Evolutionary conservation across 2,888 invertebrate species (phyloP).

Genomic region (Lepidochitona cinerea): DNA sequence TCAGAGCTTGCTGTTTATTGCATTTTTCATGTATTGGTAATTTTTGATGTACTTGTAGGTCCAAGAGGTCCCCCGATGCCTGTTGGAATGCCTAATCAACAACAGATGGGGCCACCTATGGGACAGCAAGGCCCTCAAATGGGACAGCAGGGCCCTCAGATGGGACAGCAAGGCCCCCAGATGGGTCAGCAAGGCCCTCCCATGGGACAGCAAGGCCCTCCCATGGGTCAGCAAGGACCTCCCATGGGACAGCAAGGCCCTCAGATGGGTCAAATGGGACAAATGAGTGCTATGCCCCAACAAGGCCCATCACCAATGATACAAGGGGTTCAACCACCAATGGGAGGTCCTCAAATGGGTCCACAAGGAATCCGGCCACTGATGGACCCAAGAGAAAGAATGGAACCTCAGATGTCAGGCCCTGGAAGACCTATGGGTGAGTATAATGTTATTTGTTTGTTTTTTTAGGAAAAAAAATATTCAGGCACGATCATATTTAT

Average conservation of each 20-base stretch:
- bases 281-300: neutral
- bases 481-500: too few relatives aligned
- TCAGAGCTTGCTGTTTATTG: too few relatives aligned
- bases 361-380: conserved; percentile 21
- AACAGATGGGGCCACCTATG: neutral
- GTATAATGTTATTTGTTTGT: neutral
- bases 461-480: too few relatives aligned
- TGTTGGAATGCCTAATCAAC: neutral
- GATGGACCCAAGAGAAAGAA: conserved; percentile 25
- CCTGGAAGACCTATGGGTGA: conserved; percentile 6
- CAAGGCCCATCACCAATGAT: neutral
- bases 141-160: neutral
- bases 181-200: neutral
- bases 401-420: neutral
- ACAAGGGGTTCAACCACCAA: neutral
- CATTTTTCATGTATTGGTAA: too few relatives aligned
- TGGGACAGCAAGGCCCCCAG: neutral
- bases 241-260: neutral
- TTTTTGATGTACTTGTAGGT: neutral
- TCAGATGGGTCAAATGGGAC: neutral
- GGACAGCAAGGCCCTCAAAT: neutral
- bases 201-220: neutral
- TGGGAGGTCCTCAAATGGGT: conserved; percentile 9
- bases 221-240: neutral
- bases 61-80: neutral